Conservation (phyloP, 2,888 invertebrate species). For the Bellardia bayeri region DNA sequence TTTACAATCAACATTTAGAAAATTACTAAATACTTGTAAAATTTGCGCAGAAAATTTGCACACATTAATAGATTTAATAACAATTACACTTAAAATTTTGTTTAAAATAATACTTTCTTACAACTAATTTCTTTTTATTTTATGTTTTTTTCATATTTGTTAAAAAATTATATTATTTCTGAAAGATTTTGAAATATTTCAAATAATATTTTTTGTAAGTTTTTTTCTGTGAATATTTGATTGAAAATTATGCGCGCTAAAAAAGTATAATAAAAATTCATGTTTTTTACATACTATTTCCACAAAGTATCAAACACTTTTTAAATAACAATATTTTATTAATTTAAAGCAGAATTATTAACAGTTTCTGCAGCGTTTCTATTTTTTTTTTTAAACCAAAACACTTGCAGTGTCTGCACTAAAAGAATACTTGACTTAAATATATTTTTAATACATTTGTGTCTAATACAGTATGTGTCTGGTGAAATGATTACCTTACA, state of each 20-base stretch:
- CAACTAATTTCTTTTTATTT: constrained; percentile 29
- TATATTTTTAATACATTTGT: too few relatives aligned
- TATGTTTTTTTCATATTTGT: constrained; percentile 16
- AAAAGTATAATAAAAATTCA: neutral
- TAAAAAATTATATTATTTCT: constrained; percentile 7
- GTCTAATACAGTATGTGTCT: too few relatives aligned
- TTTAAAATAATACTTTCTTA: constrained; percentile 42
- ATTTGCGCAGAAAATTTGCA: constrained; percentile 50
- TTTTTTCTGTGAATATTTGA: constrained; percentile 39
- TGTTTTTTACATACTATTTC: too few relatives aligned
- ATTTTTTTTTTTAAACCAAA: too few relatives aligned
- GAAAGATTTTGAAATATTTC: constrained; percentile 6
- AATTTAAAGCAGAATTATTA: too few relatives aligned
- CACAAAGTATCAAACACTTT: too few relatives aligned
- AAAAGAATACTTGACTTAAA: too few relatives aligned
- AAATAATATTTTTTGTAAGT: neutral
- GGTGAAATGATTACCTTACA: too few relatives aligned
- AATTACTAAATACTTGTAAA: constrained; percentile 12
- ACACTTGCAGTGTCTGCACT: too few relatives aligned
- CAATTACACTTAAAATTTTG: constrained; percentile 64
- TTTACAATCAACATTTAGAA: constrained; percentile 53
- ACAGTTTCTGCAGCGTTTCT: too few relatives aligned
- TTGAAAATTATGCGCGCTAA: constrained; percentile 13
- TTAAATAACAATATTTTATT: too few relatives aligned
- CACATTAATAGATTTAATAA: constrained; percentile 45